phyloP scores from a whole-genome alignment of 2,797 vertebrate species.

The Benthosema pterotum region DNA sequence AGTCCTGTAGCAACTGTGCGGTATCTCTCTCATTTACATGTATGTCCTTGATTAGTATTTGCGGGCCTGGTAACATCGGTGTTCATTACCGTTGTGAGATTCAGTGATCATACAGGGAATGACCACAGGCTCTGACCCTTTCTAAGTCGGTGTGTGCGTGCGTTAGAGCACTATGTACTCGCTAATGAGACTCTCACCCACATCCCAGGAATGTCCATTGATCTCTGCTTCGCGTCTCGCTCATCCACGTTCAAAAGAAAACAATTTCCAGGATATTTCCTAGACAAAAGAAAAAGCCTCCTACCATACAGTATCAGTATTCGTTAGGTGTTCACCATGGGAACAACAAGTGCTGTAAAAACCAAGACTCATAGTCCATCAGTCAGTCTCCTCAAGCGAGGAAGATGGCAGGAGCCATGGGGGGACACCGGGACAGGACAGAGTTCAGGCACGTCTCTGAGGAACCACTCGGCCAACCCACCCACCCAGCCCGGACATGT shows the following conservation, averaged over 20 bases:
- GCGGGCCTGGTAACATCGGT: constrained; percentile 24
- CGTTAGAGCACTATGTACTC: constrained; percentile 26
- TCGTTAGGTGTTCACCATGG: constrained; percentile 34
- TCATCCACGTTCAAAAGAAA: constrained; percentile 47
- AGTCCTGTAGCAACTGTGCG: constrained; percentile 28
- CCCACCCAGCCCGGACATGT: constrained; percentile 26
- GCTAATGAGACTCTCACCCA: constrained; percentile 39
- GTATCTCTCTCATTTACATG: background rate
- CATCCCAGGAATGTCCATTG: constrained; percentile 45
- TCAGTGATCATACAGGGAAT: constrained; percentile 33
- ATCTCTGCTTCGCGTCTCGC: constrained; percentile 9
- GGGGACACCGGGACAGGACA: too few species aligned
- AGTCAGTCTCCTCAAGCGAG: constrained; percentile 24
- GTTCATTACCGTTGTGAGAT: constrained; percentile 24
- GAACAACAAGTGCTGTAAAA: constrained; percentile 38
- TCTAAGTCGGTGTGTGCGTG: constrained; percentile 31
- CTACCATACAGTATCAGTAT: constrained; percentile 31
- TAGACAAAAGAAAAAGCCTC: constrained; percentile 20
- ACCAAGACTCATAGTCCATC: constrained; percentile 22
- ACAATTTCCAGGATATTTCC: constrained; percentile 26
- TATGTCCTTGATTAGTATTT: constrained; percentile 21
- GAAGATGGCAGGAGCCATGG: constrained; percentile 5
- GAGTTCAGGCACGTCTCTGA: constrained; percentile 18
- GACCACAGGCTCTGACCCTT: constrained; percentile 30
- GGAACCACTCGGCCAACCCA: constrained; percentile 14